phyloP scores from a whole-genome alignment of 2,888 invertebrate genomes.

The Leucania comma region DNA sequence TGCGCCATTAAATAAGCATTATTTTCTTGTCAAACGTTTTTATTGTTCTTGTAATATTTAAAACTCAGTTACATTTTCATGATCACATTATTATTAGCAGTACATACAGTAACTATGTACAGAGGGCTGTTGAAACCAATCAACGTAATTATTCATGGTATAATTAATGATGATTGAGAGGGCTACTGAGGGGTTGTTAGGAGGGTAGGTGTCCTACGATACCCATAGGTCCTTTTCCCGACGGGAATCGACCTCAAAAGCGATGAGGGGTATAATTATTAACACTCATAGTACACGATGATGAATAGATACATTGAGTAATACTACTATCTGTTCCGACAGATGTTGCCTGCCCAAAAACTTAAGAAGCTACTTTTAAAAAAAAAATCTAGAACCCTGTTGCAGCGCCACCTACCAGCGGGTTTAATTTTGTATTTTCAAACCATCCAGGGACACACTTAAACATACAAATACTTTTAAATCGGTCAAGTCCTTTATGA shows the following conservation, averaged over 20 bases:
- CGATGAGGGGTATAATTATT: conserved; percentile 30
- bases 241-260: conserved; percentile 29
- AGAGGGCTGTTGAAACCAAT: conserved; percentile 22
- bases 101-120: neutral
- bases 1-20: conserved; percentile 38
- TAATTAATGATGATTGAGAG: conserved; percentile 55
- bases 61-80: neutral
- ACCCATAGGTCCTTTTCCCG: conserved; percentile 29
- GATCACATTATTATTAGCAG: conserved; percentile 14
- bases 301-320: neutral
- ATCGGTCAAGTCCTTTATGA: no score
- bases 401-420: no score
- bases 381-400: no score
- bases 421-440: no score
- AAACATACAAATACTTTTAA: no score
- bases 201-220: conserved; percentile 38
- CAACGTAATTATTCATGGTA: conserved; percentile 51
- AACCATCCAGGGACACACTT: no score
- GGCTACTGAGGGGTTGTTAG: conserved; percentile 27
- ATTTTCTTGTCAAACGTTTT: conserved; percentile 16
- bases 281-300: conserved; percentile 16
- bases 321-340: neutral
- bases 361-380: no score
- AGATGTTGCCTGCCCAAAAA: no score
- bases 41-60: neutral